Percentiles rank a stretch among this genome's conserved stretches.
Conservation (phyloP, 2,113 vertebrate genomes). For the Rhinogobius similis region DNA sequence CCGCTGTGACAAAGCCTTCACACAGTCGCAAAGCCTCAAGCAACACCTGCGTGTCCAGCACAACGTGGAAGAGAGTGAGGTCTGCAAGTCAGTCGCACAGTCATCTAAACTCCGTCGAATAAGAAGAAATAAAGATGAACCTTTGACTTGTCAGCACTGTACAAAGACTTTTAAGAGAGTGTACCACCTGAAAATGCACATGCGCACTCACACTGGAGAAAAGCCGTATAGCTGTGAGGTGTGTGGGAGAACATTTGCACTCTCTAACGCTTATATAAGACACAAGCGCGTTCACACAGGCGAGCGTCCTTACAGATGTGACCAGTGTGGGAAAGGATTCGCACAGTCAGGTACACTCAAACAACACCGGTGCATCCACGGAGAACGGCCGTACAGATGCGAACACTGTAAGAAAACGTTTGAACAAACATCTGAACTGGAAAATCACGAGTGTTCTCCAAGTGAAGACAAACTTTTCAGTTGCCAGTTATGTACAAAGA, state of each 20-base stretch:
- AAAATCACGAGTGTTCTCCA: not conserved
- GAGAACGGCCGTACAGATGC: not conserved
- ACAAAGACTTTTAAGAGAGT: no score
- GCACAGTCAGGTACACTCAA: not conserved
- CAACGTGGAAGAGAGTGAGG: not conserved
- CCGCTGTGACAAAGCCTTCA: not conserved
- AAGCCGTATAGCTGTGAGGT: not conserved
- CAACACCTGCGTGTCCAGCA: not conserved
- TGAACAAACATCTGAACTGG: not conserved
- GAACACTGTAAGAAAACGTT: not conserved
- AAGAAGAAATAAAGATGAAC: not conserved
- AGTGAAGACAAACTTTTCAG: not conserved
- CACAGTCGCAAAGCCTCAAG: not conserved
- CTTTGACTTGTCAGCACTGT: not conserved
- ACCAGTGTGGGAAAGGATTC: not conserved
- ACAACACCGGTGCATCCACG: not conserved
- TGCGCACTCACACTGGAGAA: not conserved
- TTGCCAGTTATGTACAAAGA: not conserved
- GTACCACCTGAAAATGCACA: not conserved
- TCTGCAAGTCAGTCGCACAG: not conserved
- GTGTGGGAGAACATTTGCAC: not conserved
- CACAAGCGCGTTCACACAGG: not conserved
- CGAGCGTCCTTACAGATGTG: not conserved
- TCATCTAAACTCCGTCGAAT: not conserved
- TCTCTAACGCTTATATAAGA: not conserved